Conservation (phyloP, 2,888 invertebrate genomes). For the Calliphora vomitoria region DNA sequence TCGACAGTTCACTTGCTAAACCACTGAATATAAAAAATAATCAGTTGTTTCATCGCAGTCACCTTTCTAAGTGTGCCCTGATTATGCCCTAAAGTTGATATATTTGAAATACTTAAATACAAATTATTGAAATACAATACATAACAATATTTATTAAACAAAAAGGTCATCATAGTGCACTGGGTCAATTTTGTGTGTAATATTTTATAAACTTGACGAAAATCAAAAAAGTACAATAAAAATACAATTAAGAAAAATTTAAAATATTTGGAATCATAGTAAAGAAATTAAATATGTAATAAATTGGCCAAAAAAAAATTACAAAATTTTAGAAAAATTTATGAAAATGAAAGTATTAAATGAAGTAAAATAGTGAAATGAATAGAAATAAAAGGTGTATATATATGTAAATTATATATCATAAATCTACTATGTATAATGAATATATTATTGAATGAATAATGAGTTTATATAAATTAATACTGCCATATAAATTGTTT, state of each 20-base stretch:
- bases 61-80: no score
- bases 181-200: constrained; percentile 57
- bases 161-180: constrained; percentile 50
- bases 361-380: background rate
- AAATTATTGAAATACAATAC: no score
- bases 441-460: constrained; percentile 14
- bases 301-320: no score
- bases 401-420: background rate
- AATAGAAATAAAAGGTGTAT: background rate
- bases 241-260: background rate
- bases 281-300: no score
- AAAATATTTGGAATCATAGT: no score
- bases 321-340: background rate
- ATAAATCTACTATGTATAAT: no score
- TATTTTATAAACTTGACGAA: constrained; percentile 2
- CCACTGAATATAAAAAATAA: no score
- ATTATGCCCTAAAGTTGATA: no score
- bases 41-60: no score
- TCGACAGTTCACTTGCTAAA: no score
- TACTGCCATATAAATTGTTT: constrained; percentile 1
- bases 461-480: constrained; percentile 6
- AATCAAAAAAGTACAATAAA: background rate
- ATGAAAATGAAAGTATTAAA: background rate
- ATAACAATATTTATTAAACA: background rate
- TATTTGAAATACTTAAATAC: background rate